Base-by-base conservation (phyloP, 1,140 invertebrate genomes). In the Archivesica marissinica region DNA sequence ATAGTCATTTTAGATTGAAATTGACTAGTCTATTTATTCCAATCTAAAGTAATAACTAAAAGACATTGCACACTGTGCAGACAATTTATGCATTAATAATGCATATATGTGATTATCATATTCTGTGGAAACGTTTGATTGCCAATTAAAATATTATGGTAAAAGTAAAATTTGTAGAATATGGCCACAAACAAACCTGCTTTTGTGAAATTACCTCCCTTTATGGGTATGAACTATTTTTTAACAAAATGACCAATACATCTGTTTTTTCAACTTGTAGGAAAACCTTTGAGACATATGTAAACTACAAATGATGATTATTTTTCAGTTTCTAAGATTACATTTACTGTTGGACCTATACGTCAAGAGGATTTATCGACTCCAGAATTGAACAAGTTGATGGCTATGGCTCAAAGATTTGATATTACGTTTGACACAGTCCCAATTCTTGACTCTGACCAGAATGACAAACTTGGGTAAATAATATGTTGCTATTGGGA, bases 331-430 rank as follows among this genome's bases (percentile, higher is more conserved):
- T 41, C 79, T 0, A 81, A 72, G 61, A 81, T 81, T 20, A 81
- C 79, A 20, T 81, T 81, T 50, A 81, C 79, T 7, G 28, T 81
- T 70, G 79, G 79, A 17, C 79, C 79, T 11, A 81, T 81, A n/a
- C 44, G 68, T 6, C 79, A 81, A 50, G 79, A 81, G 50, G 79
- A 81, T 72, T 68, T 81, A 28, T 81, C 79, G 0, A 81, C 79
- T 25, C 79, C 79, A 38, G 79, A 68, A 41, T 30, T 81, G 44
- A 81, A 81, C 66, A 81, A 81, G 35, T 33, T 81, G 20, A 81
- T 81, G 79, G 79, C 79, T 15, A 81, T 81, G 79, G 79, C 79
- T 52, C 64, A 72, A 50, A 68, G 79, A 50, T 81, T 81, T 59
- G 79, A 81, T 38, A 72, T 81, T n/a, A 70, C 79, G 20, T 81